Conservation (phyloP, 2,797 vertebrate genomes). For the Ciconia nigra region DNA sequence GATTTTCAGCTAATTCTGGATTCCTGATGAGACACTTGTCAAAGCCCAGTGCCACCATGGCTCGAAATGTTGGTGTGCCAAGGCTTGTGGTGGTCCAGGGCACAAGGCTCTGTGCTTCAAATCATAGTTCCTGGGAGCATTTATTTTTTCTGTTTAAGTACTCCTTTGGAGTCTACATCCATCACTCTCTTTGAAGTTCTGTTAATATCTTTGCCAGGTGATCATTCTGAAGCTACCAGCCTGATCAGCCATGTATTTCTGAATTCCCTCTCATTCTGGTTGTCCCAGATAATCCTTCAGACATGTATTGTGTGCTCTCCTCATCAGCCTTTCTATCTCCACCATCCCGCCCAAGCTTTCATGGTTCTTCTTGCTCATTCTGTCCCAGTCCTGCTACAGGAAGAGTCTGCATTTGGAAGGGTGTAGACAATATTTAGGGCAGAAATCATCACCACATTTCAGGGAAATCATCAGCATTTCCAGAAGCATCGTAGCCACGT, state of each 20-base stretch:
- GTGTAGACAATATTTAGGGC: background rate
- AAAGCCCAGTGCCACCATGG: background rate
- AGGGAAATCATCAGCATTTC: background rate
- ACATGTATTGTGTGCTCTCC: background rate
- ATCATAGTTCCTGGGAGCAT: background rate
- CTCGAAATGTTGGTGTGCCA: background rate
- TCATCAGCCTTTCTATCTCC: background rate
- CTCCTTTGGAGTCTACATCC: background rate
- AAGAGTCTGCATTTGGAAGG: background rate
- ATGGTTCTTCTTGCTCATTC: background rate
- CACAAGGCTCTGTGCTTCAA: background rate
- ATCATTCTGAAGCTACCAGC: background rate
- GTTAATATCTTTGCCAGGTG: background rate
- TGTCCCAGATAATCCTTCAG: background rate
- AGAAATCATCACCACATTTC: background rate
- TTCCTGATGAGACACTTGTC: background rate
- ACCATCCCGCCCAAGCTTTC: rapidly evolving
- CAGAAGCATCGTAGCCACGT: background rate
- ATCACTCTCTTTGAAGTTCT: no score
- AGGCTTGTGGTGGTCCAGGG: no score
- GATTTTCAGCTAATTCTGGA: background rate
- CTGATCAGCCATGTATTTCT: background rate
- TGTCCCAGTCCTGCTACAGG: background rate
- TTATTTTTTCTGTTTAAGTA: background rate
- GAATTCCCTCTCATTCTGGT: background rate